These are phyloP conservation scores for Ostrea denselamellosa DNA, from an alignment of 1,140 invertebrate genomes.

Conservation along the genomic window DNA sequence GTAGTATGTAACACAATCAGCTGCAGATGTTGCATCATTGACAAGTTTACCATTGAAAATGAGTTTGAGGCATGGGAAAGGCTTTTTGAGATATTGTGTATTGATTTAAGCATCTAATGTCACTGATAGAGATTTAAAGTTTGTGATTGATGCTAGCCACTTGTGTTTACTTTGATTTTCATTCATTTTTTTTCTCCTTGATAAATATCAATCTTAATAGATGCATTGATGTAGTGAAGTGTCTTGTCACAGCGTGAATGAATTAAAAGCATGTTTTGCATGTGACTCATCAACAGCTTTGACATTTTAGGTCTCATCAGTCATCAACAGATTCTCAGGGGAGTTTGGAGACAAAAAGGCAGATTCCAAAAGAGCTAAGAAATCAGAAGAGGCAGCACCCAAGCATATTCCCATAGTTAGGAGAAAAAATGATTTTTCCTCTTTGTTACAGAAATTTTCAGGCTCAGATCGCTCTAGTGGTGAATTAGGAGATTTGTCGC, in stretches of 20 bases:
- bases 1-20: background rate
- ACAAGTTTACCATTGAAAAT: background rate
- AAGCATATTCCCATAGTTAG: slow-evolving; percentile 50
- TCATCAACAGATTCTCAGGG: slow-evolving; percentile 59
- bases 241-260: background rate
- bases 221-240: background rate
- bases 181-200: background rate
- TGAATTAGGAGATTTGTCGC: slow-evolving; percentile 56
- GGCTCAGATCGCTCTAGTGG: slow-evolving; percentile 61
- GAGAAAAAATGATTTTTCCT: slow-evolving; percentile 62
- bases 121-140: background rate
- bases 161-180: slow-evolving; percentile 9
- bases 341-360: slow-evolving; percentile 49
- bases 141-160: background rate
- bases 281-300: background rate
- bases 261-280: slow-evolving; percentile 22
- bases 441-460: slow-evolving; percentile 63
- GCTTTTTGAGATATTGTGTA: background rate
- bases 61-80: background rate
- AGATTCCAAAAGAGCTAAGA: slow-evolving; percentile 47
- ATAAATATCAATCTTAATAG: no score
- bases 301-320: slow-evolving; percentile 59
- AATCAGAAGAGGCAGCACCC: slow-evolving; percentile 49
- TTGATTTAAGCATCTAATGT: background rate
- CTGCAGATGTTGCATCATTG: background rate